Conservation (phyloP, 2,888 invertebrate genomes). For the Stictocephala bisonia region DNA sequence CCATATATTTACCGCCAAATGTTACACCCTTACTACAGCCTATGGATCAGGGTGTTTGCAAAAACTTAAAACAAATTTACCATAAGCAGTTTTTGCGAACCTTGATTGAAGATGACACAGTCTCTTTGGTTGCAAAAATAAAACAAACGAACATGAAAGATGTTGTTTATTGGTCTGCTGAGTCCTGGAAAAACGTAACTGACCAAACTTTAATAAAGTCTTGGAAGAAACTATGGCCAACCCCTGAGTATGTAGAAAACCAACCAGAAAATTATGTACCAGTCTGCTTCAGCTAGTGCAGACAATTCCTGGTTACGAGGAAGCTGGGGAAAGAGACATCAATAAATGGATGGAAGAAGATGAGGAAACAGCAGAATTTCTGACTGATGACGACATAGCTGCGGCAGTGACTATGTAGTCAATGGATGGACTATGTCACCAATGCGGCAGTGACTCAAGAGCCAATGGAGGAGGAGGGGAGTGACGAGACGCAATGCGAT, state of each 20-base stretch:
- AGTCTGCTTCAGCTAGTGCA: not conserved
- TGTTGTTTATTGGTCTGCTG: conserved; percentile 2
- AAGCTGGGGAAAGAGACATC: not conserved
- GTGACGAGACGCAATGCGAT: too few relatives aligned
- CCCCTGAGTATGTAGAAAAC: not conserved
- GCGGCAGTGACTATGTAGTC: too few relatives aligned
- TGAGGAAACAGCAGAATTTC: too few relatives aligned
- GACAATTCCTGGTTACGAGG: conserved; percentile 16
- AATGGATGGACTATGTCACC: too few relatives aligned
- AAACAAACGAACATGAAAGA: too few relatives aligned
- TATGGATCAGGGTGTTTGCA: not conserved
- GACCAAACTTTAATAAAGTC: not conserved
- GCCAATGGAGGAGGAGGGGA: too few relatives aligned
- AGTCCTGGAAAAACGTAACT: not conserved
- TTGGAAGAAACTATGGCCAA: conserved; percentile 1
- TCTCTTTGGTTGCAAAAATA: not conserved
- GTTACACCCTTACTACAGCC: not conserved
- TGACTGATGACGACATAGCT: too few relatives aligned
- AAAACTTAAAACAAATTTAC: not conserved
- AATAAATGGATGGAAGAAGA: not conserved
- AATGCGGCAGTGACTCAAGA: too few relatives aligned
- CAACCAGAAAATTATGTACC: not conserved
- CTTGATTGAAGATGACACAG: not conserved
- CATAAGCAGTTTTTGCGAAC: not conserved
- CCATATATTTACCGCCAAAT: not conserved